A percentile compares a stretch with the other conserved stretches of the same genome.
Conservation (phyloP, 2,888 invertebrate species). For the Andricus quercusramuli region DNA sequence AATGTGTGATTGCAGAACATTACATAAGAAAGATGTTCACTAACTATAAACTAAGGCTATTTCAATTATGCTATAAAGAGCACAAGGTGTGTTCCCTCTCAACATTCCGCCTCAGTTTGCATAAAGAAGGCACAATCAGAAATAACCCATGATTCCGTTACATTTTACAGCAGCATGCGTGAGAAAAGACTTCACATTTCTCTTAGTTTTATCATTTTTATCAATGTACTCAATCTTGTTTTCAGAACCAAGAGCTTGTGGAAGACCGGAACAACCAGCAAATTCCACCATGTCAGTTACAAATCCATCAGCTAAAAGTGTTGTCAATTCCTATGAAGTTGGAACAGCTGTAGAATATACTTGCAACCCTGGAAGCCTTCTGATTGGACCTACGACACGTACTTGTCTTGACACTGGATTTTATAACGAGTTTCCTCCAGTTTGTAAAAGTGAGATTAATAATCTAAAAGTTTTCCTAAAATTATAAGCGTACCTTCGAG, state of each 20-base stretch:
- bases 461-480: no score
- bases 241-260: slow-evolving; percentile 93
- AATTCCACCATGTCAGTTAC: slow-evolving; percentile 90
- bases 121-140: slow-evolving; percentile 29
- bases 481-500: no score
- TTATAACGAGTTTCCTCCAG: slow-evolving; percentile 95
- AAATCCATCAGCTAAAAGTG: slow-evolving; percentile 79
- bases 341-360: slow-evolving; percentile 91
- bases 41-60: neutral
- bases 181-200: neutral
- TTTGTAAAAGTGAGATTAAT: slow-evolving; percentile 89
- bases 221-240: slow-evolving; percentile 29
- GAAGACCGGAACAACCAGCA: slow-evolving; percentile 94
- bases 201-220: neutral
- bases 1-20: neutral
- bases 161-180: slow-evolving; percentile 32
- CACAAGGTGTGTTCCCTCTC: slow-evolving; percentile 18
- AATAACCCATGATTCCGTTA: slow-evolving; percentile 29
- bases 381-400: slow-evolving; percentile 91
- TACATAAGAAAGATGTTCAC: neutral
- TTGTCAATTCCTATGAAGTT: slow-evolving; percentile 85
- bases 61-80: slow-evolving; percentile 18
- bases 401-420: slow-evolving; percentile 95
- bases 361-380: slow-evolving; percentile 91
- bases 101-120: slow-evolving; percentile 11